A percentile compares a stretch with the other conserved stretches of the same genome.
These are phyloP conservation scores for Parnassius apollo DNA, from an alignment of 2,888 invertebrate species.

Conservation along the genomic window DNA sequence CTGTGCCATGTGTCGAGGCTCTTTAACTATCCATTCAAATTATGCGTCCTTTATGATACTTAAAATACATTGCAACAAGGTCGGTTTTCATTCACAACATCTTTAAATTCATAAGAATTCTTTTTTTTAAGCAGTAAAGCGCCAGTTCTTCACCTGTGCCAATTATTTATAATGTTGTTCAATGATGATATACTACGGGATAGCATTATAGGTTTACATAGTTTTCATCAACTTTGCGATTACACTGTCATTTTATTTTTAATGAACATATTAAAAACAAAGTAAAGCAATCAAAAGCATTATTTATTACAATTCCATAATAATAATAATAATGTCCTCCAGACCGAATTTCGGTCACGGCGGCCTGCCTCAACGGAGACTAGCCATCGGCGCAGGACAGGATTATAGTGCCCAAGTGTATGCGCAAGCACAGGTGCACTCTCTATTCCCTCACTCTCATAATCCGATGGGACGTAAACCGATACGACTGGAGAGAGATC, in stretches of 20 bases:
- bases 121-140: slow-evolving; percentile 30
- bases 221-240: slow-evolving; percentile 16
- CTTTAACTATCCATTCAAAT: slow-evolving; percentile 31
- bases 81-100: slow-evolving; percentile 26
- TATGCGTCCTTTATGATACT: slow-evolving; percentile 19
- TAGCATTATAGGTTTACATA: slow-evolving; percentile 23
- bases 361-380: no score
- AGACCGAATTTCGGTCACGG: no score
- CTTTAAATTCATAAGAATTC: neutral
- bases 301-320: no score
- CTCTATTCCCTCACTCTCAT: no score
- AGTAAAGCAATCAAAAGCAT: neutral
- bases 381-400: no score
- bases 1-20: slow-evolving; percentile 47
- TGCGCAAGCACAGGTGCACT: no score
- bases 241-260: slow-evolving; percentile 13
- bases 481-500: no score
- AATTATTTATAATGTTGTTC: slow-evolving; percentile 49
- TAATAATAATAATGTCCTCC: no score
- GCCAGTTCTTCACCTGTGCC: slow-evolving; percentile 47
- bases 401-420: no score
- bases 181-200: slow-evolving; percentile 40
- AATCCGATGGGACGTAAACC: no score
- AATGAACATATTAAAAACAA: neutral
- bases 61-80: slow-evolving; percentile 31